Base-by-base conservation (phyloP, 2,888 invertebrate genomes). In the Limnephilus auricula region DNA sequence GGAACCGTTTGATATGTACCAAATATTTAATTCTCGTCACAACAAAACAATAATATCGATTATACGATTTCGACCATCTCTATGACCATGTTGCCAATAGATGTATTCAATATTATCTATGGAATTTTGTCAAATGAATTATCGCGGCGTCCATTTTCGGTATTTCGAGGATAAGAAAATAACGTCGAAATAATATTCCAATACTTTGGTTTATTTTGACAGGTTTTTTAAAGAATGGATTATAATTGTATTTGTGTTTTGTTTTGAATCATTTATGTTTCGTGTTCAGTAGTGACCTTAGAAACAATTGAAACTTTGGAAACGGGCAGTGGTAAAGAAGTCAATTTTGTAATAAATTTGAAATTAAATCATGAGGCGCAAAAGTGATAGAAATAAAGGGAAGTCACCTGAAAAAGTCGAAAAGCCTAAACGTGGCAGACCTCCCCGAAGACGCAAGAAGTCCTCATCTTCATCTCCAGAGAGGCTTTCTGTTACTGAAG, bases 321-420 rank as follows among this genome's bases (percentile, higher is more conserved):
- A 65, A 25, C 9, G 25, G 65, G 65, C 65, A 65, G 65, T 25
- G 25, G 6, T 65, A 65, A 65, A 65, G 65, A 65, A 65, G 65
- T 65, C 65, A 65, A 9, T 9, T 65, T 65, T 65, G 25, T 65
- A 65, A 65, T 65, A n/a, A 65, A 85, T 65, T 82, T 34, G n/a
- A 80, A 88, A 34, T 88, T 83, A 18, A 45, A 92, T 86, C 87
- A 98, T 98, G 98, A 97, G 98, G 94, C 97, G 98, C 93, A 97
- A 97, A 95, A 98, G 96, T 95, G 97, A 96, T 94, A 96, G 96
- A 94, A 97, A 97, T 94, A 97, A 97, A 94, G 95, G 96, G 12
- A 97, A 97, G 94, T 96, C 97, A 86, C 97, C 97, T 82, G 97
- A 97, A 93, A 96, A 96, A 92, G 94, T 95, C 93, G 96, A 96